phyloP scores from a whole-genome alignment of 2,797 vertebrate species.

The Hoplostethus mediterraneus region DNA sequence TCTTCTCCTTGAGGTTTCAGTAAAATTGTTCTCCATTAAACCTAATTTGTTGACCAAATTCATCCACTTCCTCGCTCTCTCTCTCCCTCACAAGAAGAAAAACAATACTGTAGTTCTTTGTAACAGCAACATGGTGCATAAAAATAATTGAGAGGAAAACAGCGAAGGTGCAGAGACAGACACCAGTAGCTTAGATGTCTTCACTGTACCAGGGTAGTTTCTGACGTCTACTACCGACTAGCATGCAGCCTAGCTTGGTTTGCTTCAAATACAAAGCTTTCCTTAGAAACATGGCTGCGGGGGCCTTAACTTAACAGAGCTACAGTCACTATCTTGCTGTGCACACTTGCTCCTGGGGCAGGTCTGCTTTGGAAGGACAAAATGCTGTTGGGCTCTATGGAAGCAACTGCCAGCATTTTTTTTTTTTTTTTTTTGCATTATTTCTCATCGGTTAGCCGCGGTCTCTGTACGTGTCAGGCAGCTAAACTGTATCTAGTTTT shows the following conservation, averaged over 20 bases:
- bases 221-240: slow-evolving; percentile 37
- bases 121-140: neutral
- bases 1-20: neutral
- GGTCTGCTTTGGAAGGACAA: slow-evolving; percentile 54
- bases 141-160: neutral
- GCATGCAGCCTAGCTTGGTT: slow-evolving; percentile 41
- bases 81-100: neutral
- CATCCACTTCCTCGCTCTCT: neutral
- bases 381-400: slow-evolving; percentile 53
- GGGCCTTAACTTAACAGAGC: slow-evolving; percentile 58
- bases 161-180: neutral
- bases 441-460: slow-evolving; percentile 51
- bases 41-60: neutral
- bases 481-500: slow-evolving; percentile 26
- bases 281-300: slow-evolving; percentile 64
- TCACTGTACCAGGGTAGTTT: slow-evolving; percentile 14
- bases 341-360: slow-evolving; percentile 69
- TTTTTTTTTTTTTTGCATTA: slow-evolving; percentile 56
- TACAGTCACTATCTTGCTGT: slow-evolving; percentile 63
- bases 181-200: slow-evolving; percentile 2
- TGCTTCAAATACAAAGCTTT: slow-evolving; percentile 64
- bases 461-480: slow-evolving; percentile 39
- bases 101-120: slow-evolving; percentile 15
- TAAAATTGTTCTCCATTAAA: neutral
- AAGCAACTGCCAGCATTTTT: slow-evolving; percentile 45